Conservation (phyloP, 2,797 vertebrate genomes). For the Paedocypris micromegethes region DNA sequence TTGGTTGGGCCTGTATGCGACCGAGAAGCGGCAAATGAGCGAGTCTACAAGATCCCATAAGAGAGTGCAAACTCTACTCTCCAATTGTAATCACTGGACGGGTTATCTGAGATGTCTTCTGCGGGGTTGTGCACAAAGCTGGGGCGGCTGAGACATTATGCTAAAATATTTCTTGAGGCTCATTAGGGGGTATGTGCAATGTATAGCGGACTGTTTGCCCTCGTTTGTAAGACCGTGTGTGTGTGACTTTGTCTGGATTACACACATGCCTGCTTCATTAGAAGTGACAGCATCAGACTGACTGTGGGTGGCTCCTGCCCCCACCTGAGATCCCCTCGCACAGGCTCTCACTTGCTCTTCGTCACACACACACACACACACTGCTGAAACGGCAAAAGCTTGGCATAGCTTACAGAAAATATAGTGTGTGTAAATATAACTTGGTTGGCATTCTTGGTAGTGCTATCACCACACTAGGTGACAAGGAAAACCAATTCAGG, state of each 20-base stretch:
- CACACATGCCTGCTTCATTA: slow-evolving; percentile 62
- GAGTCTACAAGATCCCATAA: neutral
- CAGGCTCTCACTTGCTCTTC: slow-evolving; percentile 10
- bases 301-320: slow-evolving; percentile 45
- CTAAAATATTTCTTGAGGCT: slow-evolving; percentile 61
- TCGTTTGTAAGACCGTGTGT: slow-evolving; percentile 34
- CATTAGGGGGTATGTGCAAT: slow-evolving; percentile 36
- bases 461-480: no score
- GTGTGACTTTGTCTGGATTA: slow-evolving; percentile 31
- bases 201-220: slow-evolving; percentile 47
- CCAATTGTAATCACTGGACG: no score
- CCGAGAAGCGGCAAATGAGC: slow-evolving; percentile 14
- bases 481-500: no score
- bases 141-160: slow-evolving; percentile 56
- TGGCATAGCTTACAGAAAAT: slow-evolving; percentile 5
- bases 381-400: slow-evolving; percentile 60
- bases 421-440: slow-evolving; percentile 7
- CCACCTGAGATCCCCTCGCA: slow-evolving; percentile 57
- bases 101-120: no score
- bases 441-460: no score
- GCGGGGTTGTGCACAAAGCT: slow-evolving; percentile 5
- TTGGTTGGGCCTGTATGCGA: slow-evolving; percentile 38
- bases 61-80: neutral
- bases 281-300: slow-evolving; percentile 57
- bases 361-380: slow-evolving; percentile 55